Base-by-base conservation (phyloP, 2,888 invertebrate genomes). In the Thalpophila matura region DNA sequence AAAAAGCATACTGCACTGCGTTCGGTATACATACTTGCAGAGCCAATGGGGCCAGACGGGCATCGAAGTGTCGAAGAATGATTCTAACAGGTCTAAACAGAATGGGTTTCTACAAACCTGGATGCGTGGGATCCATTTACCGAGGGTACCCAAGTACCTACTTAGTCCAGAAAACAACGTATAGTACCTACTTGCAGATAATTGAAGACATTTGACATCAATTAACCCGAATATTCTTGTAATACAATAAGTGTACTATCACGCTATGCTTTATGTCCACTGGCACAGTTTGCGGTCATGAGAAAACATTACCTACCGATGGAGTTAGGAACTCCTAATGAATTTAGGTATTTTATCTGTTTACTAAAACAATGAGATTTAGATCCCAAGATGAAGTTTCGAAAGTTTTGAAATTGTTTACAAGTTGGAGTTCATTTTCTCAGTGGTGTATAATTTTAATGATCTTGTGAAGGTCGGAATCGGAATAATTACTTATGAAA, bases 121-220 rank as follows among this genome's bases (percentile, higher is more conserved):
- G 2, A 4, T 5, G 33, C 24, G 38, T 49, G 37, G 37, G 27
- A 3, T 35, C 37, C 12, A 14, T 31, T 31, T 2, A 58, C 26
- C 42, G 37, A 53, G 43, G 33, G 42, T 24, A 35, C 29, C 22
- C 5, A n/a, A 42, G 14, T 22, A 14, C n/a, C n/a, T n/a, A n/a
- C n/a, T n/a, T n/a, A n/a, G n/a, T 14, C 33, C 18, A 31, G 31
- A 37, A 43, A 57, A 61, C 67, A 67, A 50, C 27, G 51, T n/a
- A 31, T 12, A 14, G 37, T 59, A 27, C 5, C 29, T 14, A 40
- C 50, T n/a, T 45, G 31, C 31, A 40, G 38, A 46, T 43, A 50
- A 73, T 60, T 74, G 77, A 70, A 58, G 42, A 43, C 74, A 65
- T 77, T 85, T 85, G 67, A 82, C 84, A 70, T 65, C 80, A 81